Base-by-base conservation (phyloP, 2,797 vertebrate genomes). In the Tokudaia muenninki region DNA sequence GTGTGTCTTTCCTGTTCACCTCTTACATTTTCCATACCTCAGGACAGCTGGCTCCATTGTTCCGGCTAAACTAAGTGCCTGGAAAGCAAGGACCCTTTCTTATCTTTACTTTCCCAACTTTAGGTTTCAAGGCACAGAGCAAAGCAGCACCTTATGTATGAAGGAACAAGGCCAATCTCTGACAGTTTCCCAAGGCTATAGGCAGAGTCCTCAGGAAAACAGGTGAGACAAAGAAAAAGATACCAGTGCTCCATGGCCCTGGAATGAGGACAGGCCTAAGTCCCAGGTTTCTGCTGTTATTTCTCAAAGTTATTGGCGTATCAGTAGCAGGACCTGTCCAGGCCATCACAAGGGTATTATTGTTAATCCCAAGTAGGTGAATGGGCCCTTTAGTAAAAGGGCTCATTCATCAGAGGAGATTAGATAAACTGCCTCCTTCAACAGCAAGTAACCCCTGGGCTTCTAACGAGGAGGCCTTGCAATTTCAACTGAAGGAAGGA, bases 321-420 rank as follows among this genome's bases (percentile, higher is more conserved):
- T 96, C 96, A 93, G 97, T 78, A 96, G 47, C 78, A 94, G 82
- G 95, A 97, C 95, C 95, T 59, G 0, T 52, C 96, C 65, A 0
- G 59, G 90, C 57, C 86, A 79, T 96, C 98, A 98, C 97, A 98
- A 98, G 87, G 87, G 55, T 94, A 92, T 97, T 79, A 96, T 96
- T 98, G 97, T 97, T 97, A 96, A 63, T 94, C 94, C 93, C 97
- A 98, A 97, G 96, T 95, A 98, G 97, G 94, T 97, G 97, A 98
- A 92, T 96, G 86, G 97, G 87, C 95, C 96, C 86, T 95, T 96
- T 95, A 98, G 98, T 94, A 98, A 98, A 98, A 98, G 96, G 96
- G 87, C 80, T 86, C 47, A 89, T 97, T 98, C 96, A 97, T 80
- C 72, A 94, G 91, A 97, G 96, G 95, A 98, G 26, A 0, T 95